Conservation (phyloP, 2,113 vertebrate species). For the Anolis sagrei region DNA sequence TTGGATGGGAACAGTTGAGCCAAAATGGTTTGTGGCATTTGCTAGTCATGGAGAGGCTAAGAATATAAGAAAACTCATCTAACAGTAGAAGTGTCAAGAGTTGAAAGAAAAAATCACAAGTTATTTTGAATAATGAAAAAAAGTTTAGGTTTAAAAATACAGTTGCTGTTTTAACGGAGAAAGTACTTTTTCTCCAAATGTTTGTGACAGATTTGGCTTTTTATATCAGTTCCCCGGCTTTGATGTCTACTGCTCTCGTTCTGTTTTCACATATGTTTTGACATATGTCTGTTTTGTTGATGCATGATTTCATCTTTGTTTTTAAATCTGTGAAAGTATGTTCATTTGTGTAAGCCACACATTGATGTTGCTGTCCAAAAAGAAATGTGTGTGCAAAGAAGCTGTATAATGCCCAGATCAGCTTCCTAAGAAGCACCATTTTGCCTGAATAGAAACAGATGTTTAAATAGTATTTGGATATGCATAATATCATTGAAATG, state of each 20-base stretch:
- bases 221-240: background rate
- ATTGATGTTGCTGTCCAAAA: background rate
- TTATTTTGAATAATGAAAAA: background rate
- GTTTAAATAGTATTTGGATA: constrained; percentile 28
- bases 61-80: background rate
- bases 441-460: constrained; percentile 4
- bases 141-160: background rate
- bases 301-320: background rate
- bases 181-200: background rate
- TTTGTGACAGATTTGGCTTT: background rate
- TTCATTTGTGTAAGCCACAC: background rate
- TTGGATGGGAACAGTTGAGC: background rate
- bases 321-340: background rate
- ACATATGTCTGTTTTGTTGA: background rate
- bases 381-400: background rate
- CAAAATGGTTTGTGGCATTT: background rate
- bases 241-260: background rate
- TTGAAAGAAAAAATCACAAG: no score
- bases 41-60: background rate
- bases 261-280: background rate
- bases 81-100: no score
- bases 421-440: constrained; percentile 14
- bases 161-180: background rate
- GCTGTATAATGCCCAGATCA: background rate
- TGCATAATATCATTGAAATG: background rate